Evolutionary conservation across 2,797 vertebrate genomes (phyloP).

Genomic region (Anguilla marmorata): DNA sequence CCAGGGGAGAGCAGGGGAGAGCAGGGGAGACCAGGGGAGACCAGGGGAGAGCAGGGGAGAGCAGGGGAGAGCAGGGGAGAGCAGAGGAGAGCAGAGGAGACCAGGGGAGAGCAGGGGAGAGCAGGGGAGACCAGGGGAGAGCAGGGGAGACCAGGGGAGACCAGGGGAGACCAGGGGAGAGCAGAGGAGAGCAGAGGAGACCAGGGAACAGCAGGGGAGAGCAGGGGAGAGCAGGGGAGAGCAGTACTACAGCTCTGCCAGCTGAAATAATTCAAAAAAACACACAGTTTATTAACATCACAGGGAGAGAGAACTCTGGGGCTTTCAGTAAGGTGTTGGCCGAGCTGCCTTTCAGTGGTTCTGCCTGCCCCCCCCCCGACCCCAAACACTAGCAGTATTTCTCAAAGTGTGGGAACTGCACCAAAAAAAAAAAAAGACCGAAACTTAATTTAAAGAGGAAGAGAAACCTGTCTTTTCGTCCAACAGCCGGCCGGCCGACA

Average conservation of each 20-base stretch:
- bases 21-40: too few species aligned
- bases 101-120: too few species aligned
- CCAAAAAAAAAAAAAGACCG: not conserved
- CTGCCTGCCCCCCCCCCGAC: not conserved
- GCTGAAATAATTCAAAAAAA: not conserved
- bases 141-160: too few species aligned
- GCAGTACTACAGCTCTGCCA: not conserved
- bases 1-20: too few species aligned
- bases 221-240: not conserved
- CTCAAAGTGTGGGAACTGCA: constrained; percentile 42
- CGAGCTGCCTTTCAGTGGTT: not conserved
- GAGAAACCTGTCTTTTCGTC: constrained; percentile 45
- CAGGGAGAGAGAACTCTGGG: not conserved
- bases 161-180: too few species aligned
- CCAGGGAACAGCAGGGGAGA: too few species aligned
- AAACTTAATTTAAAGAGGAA: constrained; percentile 4
- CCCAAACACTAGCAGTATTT: constrained; percentile 35
- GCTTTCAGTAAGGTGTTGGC: not conserved
- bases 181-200: too few species aligned
- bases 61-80: too few species aligned
- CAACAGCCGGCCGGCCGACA: constrained; percentile 19
- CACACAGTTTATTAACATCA: not conserved
- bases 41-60: too few species aligned
- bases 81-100: too few species aligned
- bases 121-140: too few species aligned